Percentiles rank a stretch among this genome's conserved stretches.
Evolutionary conservation across 2,888 invertebrate genomes (phyloP).

Genomic region (Drosophila pseudotakahashii): DNA sequence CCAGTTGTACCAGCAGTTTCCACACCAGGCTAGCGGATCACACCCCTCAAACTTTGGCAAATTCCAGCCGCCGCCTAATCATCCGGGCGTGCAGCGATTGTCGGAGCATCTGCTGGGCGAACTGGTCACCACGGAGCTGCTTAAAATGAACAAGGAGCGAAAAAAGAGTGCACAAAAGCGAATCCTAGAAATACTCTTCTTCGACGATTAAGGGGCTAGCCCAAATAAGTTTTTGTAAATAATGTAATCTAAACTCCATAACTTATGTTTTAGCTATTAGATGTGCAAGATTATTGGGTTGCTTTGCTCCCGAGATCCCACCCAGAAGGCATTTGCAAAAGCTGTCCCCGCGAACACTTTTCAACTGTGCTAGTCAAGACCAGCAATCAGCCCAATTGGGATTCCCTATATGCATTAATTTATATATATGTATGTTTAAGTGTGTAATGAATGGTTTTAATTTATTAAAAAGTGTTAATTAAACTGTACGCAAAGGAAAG

Average conservation of each 20-base stretch:
- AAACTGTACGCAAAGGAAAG: constrained; percentile 37
- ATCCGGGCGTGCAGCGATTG: constrained; percentile 72
- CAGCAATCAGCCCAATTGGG: constrained; percentile 28
- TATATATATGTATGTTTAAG: constrained; percentile 24
- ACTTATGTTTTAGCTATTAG: constrained; percentile 14
- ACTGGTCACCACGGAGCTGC: constrained; percentile 83
- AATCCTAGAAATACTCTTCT: constrained; percentile 84
- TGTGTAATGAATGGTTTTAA: constrained; percentile 36
- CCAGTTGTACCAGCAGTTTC: constrained; percentile 83
- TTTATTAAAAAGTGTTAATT: constrained; percentile 60
- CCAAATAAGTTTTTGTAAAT: constrained; percentile 52
- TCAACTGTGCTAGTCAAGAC: constrained; percentile 68
- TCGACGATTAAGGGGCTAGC: constrained; percentile 79
- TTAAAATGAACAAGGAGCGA: constrained; percentile 84
- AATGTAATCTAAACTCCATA: constrained; percentile 25
- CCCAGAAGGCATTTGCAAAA: constrained; percentile 62
- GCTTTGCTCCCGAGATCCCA: constrained; percentile 39
- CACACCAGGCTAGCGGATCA: constrained; percentile 68
- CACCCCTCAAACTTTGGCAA: constrained; percentile 74
- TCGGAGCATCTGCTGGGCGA: constrained; percentile 84
- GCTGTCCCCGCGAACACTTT: constrained; percentile 29
- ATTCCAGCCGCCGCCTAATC: constrained; percentile 77
- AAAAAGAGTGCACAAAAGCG: constrained; percentile 83
- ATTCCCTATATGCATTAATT: constrained; percentile 21
- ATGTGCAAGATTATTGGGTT: background rate